Conservation (phyloP, 2,888 invertebrate genomes). For the Melanostoma mellinum region DNA sequence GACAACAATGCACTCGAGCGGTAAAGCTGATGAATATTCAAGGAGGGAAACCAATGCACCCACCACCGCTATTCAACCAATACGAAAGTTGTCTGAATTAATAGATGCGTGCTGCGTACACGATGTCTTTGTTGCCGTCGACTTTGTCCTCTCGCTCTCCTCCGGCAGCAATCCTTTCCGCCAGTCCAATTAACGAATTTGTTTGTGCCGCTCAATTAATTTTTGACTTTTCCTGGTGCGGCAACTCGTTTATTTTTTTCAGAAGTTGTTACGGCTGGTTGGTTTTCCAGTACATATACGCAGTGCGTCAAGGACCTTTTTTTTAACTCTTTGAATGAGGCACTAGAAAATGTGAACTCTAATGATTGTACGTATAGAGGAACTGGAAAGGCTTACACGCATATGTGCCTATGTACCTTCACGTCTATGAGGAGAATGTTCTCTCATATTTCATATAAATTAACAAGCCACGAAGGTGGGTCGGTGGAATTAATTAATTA, state of each 20-base stretch:
- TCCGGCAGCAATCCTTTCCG: constrained; percentile 4
- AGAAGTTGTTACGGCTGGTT: constrained; percentile 49
- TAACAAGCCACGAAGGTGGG: constrained; percentile 13
- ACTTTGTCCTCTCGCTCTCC: constrained; percentile 2
- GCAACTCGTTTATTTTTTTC: constrained; percentile 30
- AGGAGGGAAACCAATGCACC: constrained; percentile 27
- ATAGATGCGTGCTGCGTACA: constrained; percentile 61
- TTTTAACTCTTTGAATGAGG: constrained; percentile 53
- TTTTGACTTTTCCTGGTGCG: constrained; percentile 53
- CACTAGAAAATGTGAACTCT: constrained; percentile 50
- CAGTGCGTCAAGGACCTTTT: constrained; percentile 66
- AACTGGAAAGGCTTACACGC: constrained; percentile 37
- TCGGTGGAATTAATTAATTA: constrained; percentile 66
- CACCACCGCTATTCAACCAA: background rate
- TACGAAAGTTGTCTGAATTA: constrained; percentile 54
- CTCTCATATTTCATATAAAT: constrained; percentile 42
- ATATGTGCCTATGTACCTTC: constrained; percentile 1
- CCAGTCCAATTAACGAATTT: constrained; percentile 70
- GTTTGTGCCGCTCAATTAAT: constrained; percentile 72
- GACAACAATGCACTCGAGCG: constrained; percentile 42
- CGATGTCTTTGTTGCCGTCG: constrained; percentile 31
- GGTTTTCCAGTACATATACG: constrained; percentile 33
- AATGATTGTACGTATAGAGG: constrained; percentile 25
- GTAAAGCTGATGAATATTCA: constrained; percentile 70
- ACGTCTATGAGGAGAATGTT: constrained; percentile 16